Conservation (phyloP, 2,113 vertebrate species). For the Rhegmatorhina hoffmannsi region DNA sequence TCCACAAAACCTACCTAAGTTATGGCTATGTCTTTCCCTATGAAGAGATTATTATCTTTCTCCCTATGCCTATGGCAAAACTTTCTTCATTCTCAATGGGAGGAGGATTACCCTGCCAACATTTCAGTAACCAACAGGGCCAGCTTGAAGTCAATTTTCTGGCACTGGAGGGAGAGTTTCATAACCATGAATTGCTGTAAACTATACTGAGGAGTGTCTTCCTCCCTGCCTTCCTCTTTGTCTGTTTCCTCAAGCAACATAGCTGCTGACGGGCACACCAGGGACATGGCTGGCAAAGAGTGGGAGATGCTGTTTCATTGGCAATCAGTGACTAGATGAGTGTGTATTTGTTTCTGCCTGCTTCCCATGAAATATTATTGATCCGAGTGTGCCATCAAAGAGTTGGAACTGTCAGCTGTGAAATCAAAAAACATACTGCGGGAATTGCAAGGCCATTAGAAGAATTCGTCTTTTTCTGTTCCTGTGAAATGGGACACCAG, state of each 20-base stretch:
- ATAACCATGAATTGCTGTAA: slow-evolving; percentile 54
- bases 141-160: slow-evolving; percentile 42
- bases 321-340: slow-evolving; percentile 58
- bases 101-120: background rate
- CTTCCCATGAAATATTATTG: slow-evolving; percentile 72
- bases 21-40: background rate
- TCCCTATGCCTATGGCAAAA: background rate
- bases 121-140: background rate
- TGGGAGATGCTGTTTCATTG: slow-evolving; percentile 72
- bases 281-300: slow-evolving; percentile 67
- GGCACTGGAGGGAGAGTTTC: slow-evolving; percentile 65
- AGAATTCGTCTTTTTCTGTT: background rate
- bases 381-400: slow-evolving; percentile 40
- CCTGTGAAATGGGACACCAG: background rate
- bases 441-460: slow-evolving; percentile 1
- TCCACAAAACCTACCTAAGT: background rate
- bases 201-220: slow-evolving; percentile 40
- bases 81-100: background rate
- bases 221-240: slow-evolving; percentile 65
- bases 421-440: slow-evolving; percentile 30
- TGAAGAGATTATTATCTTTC: background rate
- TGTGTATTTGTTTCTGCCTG: slow-evolving; percentile 70
- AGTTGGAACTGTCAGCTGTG: slow-evolving; percentile 27
- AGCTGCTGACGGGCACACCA: slow-evolving; percentile 51
- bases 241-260: slow-evolving; percentile 64